Evolutionary conservation across 2,797 vertebrate species (phyloP).

Genomic region (Neostethus bicornis): DNA sequence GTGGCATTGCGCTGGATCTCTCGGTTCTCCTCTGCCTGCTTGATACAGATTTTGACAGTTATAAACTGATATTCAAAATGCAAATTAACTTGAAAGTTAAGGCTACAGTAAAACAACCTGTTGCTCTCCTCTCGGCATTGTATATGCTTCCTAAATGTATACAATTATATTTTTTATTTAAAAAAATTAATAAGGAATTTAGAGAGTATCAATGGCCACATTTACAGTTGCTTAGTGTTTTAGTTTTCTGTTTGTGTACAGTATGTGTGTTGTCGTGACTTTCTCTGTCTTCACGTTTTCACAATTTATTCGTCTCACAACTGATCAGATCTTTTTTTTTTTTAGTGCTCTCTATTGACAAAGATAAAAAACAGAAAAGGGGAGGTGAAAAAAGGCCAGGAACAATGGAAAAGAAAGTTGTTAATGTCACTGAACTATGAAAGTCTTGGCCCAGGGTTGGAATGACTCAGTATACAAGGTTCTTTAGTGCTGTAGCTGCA

Average conservation of each 20-base stretch:
- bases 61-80: conserved; percentile 38
- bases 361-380: conserved; percentile 42
- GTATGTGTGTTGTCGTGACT: conserved; percentile 23
- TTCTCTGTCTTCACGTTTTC: conserved; percentile 28
- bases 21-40: too few species aligned
- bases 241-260: background rate
- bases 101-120: conserved; percentile 20
- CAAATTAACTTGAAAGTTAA: conserved; percentile 39
- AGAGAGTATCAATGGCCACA: conserved; percentile 20
- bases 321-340: conserved; percentile 56
- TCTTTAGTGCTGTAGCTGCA: conserved; percentile 83
- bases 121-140: conserved; percentile 31
- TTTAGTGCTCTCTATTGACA: conserved; percentile 44
- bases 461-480: conserved; percentile 83
- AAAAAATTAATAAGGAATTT: too few species aligned
- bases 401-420: conserved; percentile 75
- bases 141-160: conserved; percentile 20
- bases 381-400: conserved; percentile 43
- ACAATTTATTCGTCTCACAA: conserved; percentile 19
- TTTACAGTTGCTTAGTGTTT: conserved; percentile 12
- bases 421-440: conserved; percentile 84
- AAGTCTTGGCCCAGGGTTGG: conserved; percentile 82
- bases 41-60: too few species aligned
- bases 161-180: too few species aligned
- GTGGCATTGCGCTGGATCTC: too few species aligned